Base-by-base conservation (phyloP, 2,797 vertebrate genomes). In the Argentina silus region DNA sequence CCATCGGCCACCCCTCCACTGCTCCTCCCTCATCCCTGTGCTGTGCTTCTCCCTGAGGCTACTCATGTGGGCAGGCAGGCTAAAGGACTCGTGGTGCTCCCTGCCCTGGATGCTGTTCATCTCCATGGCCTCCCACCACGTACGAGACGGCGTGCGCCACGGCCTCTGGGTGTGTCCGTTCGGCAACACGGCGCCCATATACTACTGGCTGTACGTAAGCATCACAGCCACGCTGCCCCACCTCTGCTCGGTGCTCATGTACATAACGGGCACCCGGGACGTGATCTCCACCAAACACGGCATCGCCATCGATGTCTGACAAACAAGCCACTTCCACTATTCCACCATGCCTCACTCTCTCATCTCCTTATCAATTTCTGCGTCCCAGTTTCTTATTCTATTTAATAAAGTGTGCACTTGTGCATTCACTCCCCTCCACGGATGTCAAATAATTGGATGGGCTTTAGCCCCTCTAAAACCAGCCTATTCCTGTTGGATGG, bases 91-190 rank as follows among this genome's bases (percentile, higher is more conserved):
- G 0, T 98, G 97, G 97, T 96, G 96, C 89, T 97, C 96, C 83
- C 90, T 99, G 83, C 98, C 98, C 0, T 98, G 96, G 97, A 96
- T 99, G 96, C 84, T 99, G 23, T 96, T 98, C 77, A 91, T 99
- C 70, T 96, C 97, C 57, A 96, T 97, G 95, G 94, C 94, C 3
- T 97, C 98, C 0, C 98, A 99, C 87, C 98, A 99, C 3, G 70
- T 98, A 45, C 94, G 97, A 65, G 98, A 99, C 0, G 98, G 95
- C 15, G 93, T 96, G 73, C 96, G 96, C 50, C 98, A 94, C 6
- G 98, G 98, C 62, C 88, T 99, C 62, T 99, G 98, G 98, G 83
- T 99, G 59, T 99, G 95, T 66, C 98, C 98, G 0, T 94, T 99
- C 63, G 97, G 97, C 78, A 96, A 96, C 93, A 99, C 98, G 1